Evolutionary conservation across 2,113 vertebrate genomes (phyloP).

Genomic region (Cairina moschata): DNA sequence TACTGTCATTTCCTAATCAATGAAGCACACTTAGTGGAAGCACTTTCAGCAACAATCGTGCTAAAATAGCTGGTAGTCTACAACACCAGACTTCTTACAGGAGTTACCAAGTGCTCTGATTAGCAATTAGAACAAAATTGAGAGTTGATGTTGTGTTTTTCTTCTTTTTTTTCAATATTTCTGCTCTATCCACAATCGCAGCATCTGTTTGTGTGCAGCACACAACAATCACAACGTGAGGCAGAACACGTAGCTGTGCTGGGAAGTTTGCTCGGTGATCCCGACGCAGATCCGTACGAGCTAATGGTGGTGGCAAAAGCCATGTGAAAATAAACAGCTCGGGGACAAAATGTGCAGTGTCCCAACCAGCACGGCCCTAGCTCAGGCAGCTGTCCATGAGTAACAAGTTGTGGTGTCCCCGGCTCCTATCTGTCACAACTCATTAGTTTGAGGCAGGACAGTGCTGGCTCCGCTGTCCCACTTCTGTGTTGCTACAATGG

Average conservation of each 20-base stretch:
- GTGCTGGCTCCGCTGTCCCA: neutral
- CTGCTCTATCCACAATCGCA: neutral
- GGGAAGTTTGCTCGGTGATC: neutral
- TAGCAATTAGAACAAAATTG: neutral
- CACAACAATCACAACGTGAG: neutral
- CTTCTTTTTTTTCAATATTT: neutral
- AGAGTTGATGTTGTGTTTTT: neutral
- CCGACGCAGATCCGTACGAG: neutral
- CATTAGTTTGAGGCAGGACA: neutral
- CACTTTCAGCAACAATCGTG: neutral
- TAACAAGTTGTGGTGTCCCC: neutral
- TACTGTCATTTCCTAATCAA: slow-evolving; percentile 36
- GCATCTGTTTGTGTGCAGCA: neutral
- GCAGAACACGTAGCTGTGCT: neutral
- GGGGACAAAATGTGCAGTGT: rapidly evolving
- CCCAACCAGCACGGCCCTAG: neutral
- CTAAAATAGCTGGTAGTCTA: neutral
- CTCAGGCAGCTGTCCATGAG: neutral
- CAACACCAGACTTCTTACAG: neutral
- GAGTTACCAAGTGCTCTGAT: neutral
- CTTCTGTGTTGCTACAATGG: neutral
- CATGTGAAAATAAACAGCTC: neutral
- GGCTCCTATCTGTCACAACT: neutral
- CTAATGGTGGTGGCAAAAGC: neutral
- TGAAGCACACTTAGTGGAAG: neutral